phyloP scores from a whole-genome alignment of 2,797 vertebrate species.

The Diplodus sargus region DNA sequence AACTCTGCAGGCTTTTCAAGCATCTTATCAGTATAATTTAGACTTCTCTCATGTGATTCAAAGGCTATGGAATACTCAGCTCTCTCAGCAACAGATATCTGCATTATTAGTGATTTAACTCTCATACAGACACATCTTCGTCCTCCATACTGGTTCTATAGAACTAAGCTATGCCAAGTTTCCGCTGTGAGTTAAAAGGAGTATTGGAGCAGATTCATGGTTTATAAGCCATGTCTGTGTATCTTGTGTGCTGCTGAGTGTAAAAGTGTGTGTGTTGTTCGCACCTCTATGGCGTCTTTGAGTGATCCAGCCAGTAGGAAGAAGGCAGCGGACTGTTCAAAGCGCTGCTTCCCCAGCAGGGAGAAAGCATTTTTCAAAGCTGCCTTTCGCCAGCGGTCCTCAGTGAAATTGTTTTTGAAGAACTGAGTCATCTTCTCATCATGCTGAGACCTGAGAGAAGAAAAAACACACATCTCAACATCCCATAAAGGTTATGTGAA shows the following conservation, averaged over 20 bases:
- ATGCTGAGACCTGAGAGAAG: slow-evolving; percentile 90
- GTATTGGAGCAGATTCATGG: slow-evolving; percentile 23
- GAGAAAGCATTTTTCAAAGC: slow-evolving; percentile 99
- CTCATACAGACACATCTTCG: slow-evolving; percentile 17
- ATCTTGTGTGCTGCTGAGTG: slow-evolving; percentile 3
- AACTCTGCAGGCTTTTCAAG: slow-evolving; percentile 46
- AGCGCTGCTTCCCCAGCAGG: slow-evolving; percentile 97
- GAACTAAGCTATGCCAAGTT: slow-evolving; percentile 29
- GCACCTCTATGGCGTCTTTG: slow-evolving; percentile 98
- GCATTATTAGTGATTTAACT: slow-evolving; percentile 16
- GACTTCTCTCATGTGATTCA: slow-evolving; percentile 49
- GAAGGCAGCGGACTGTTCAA: slow-evolving; percentile 98
- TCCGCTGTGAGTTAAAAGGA: slow-evolving; percentile 32
- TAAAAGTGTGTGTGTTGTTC: slow-evolving; percentile 12
- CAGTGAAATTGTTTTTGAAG: slow-evolving; percentile 98
- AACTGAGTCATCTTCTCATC: slow-evolving; percentile 99
- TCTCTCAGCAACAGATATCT: slow-evolving; percentile 37
- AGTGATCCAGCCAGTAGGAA: slow-evolving; percentile 97
- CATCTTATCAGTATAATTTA: slow-evolving; percentile 71
- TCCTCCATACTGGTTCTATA: slow-evolving; percentile 12
- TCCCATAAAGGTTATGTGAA: not conserved
- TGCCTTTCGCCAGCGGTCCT: slow-evolving; percentile 97
- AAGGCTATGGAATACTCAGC: slow-evolving; percentile 50
- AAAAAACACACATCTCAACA: slow-evolving; percentile 25
- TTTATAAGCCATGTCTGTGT: slow-evolving; percentile 28